These are phyloP conservation scores for Leptinotarsa peninsularis DNA, from an alignment of 2,888 invertebrate species.

Conservation along the genomic window DNA sequence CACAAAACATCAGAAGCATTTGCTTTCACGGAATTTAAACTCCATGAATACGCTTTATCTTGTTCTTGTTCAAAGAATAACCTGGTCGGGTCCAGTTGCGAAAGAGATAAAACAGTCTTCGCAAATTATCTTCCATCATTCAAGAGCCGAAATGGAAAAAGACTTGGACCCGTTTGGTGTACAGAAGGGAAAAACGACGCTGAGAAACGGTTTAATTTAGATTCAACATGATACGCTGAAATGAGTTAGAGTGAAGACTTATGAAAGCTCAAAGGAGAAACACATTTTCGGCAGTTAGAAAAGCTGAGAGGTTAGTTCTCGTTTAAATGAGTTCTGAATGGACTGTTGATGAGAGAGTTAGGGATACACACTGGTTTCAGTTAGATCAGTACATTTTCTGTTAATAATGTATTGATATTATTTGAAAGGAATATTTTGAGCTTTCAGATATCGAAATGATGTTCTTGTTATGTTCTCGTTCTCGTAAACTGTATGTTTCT, in stretches of 20 bases:
- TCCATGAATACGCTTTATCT: neutral
- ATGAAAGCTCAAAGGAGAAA: neutral
- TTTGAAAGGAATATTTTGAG: no score
- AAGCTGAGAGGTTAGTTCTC: neutral
- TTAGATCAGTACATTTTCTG: no score
- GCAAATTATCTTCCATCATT: constrained; percentile 12
- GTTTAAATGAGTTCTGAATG: neutral
- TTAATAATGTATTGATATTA: no score
- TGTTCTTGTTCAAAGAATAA: constrained; percentile 5
- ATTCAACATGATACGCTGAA: constrained; percentile 14
- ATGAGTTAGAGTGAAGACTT: neutral
- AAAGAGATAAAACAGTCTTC: constrained; percentile 5
- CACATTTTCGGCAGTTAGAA: neutral
- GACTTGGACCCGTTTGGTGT: neutral
- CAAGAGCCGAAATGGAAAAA: constrained; percentile 17
- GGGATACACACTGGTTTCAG: no score
- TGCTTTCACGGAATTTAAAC: neutral
- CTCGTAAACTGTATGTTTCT: no score
- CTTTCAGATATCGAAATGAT: no score
- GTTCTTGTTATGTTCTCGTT: no score
- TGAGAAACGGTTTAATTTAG: constrained; percentile 12
- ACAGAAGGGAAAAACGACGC: constrained; percentile 5
- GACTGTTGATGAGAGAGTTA: neutral
- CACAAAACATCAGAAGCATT: neutral
- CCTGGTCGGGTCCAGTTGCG: neutral